phyloP scores from a whole-genome alignment of 1,140 invertebrate species.

The Ruditapes philippinarum region DNA sequence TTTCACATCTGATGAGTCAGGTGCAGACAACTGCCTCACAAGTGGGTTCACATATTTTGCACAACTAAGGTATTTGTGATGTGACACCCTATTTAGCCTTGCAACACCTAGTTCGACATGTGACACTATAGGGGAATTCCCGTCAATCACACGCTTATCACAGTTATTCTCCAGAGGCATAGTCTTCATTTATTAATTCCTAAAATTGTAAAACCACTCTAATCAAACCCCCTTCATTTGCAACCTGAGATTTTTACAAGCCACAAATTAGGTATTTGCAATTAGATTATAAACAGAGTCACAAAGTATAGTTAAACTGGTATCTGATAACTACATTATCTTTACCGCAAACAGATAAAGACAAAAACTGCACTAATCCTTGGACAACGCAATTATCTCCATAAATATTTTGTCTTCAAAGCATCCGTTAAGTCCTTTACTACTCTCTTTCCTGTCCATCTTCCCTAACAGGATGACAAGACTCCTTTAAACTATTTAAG shows the following conservation, averaged over 20 bases:
- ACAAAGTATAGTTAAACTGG: no score
- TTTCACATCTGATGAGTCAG: not conserved
- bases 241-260: no score
- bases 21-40: conserved; percentile 23
- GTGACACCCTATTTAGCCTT: conserved; percentile 45
- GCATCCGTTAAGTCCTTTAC: not conserved
- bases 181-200: not conserved
- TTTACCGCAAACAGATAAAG: not conserved
- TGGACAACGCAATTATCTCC: not conserved
- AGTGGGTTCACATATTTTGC: conserved; percentile 60
- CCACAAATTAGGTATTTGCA: not conserved
- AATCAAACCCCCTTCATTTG: no score
- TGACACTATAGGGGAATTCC: conserved; percentile 3
- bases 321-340: no score
- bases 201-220: not conserved
- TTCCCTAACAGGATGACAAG: not conserved
- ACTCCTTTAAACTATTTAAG: not conserved
- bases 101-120: conserved; percentile 50
- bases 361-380: not conserved
- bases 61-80: conserved; percentile 62
- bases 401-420: not conserved
- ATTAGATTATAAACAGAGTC: no score
- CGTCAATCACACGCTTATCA: not conserved
- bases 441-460: not conserved
- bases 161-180: conserved; percentile 22